Base-by-base conservation (phyloP, 2,797 vertebrate species). In the Myotis daubentonii region DNA sequence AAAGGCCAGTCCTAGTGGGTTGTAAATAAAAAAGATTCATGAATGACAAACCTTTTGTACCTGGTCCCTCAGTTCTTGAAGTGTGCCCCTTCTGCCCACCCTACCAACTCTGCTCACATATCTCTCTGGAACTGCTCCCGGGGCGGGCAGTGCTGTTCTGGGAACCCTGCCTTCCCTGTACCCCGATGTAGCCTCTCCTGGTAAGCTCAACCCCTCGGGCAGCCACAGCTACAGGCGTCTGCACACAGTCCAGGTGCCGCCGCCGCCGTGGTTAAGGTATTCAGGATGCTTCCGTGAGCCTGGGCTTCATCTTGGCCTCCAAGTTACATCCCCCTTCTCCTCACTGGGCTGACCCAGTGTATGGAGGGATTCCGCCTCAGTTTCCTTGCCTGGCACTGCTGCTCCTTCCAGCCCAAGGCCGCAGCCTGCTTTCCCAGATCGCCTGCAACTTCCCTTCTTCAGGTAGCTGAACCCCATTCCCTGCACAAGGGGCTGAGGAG, bases 11-110 rank as follows among this genome's bases (percentile, higher is more conserved):
- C 47, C 22, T 10, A 23, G 36, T 36, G 23, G 65, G 19, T 7
- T 41, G 4, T 41, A 93, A 94, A 89, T 91, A 83, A 90, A 89
- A 76, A 55, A 33, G 55, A 83, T n/a, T 60, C 25, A 17, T 17
- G 75, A 95, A 62, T 75, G 38, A 91, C 78, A 41, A 95, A 65
- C 20, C 49, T 92, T 81, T 83, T 66, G 20, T 79, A 55, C 20
- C 74, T 36, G 13, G 19, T 47, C 75, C 33, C 74, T 68, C 9
- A 5, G 51, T 11, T 87, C 68, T 44, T 28, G 8, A 51, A 82
- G 36, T 44, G 22, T 2, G 19, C n/a, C 49, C 12, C 25, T 30
- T 33, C 49, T 70, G 55, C 62, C 49, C 90, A 68, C 3, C 22
- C 33, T 28, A 25, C 75, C 79, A 53, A 13, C 9, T 53, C 16